Base-by-base conservation (phyloP, 1,140 invertebrate species). In the Stenopsyche tienmushanensis region DNA sequence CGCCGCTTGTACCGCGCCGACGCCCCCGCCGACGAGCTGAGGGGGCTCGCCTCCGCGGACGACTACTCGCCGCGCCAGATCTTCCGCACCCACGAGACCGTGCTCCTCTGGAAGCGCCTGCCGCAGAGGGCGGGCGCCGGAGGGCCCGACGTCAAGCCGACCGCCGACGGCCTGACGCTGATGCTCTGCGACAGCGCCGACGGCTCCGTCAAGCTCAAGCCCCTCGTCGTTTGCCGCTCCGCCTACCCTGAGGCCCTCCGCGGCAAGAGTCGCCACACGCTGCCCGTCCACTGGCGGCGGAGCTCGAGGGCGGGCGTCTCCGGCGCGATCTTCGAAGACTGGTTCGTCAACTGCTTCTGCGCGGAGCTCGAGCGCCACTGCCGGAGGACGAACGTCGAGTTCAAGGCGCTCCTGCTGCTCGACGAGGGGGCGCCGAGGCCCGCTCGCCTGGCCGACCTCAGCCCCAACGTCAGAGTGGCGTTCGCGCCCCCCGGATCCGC, bases 271-370 rank as follows among this genome's bases (percentile, higher is more conserved):
- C 73, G 75, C 64, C 55, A 65, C 67, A 55, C 69, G 42, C 71
- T 79, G 18, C 75, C 75, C 13, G 76, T 79, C 26, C 67, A 72
- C 59, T 80, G 73, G 72, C 71, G 66, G 60, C 67, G 73, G 53
- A 77, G 79, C 66, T 71, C 71, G 39, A 78, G 76, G 72, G 75
- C 75, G 25, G 75, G 73, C 72, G 67, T 80, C 29, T 78, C 72
- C 50, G 64, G 65, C 55, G 53, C 64, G n/a, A 44, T 78, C 47
- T 77, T 78, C 71, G 57, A 72, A 53, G 71, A 75, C 44, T 79
- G 72, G 44, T 47, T 47, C 44, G 17, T 47, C 10, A 47, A 47
- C 18, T 47, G 44, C 18, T 47, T 47, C 18, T 47, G 44, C 18
- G 18, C 7, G 7, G 44, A 47, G 18, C 44, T 47, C 10, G 44